phyloP scores from a whole-genome alignment of 2,797 vertebrate genomes.

The Dryobates pubescens region DNA sequence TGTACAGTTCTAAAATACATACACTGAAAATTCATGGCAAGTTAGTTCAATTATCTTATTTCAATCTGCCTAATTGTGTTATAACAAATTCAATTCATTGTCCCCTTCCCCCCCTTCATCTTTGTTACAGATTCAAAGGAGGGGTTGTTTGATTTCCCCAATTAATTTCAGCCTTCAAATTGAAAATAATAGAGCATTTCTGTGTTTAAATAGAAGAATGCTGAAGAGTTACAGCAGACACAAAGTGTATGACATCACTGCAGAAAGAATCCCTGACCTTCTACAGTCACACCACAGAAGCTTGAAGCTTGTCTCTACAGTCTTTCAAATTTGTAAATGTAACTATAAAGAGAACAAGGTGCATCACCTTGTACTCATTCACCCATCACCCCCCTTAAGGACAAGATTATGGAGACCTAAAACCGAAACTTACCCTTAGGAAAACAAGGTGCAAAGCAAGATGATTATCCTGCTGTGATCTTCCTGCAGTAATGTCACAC shows the following conservation, averaged over 20 bases:
- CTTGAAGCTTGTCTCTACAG: neutral
- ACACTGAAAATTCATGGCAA: neutral
- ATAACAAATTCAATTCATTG: neutral
- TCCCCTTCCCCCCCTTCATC: no score
- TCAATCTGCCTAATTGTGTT: neutral
- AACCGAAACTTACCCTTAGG: conserved; percentile 45
- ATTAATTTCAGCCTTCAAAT: neutral
- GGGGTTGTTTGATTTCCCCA: neutral
- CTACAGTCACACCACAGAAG: neutral
- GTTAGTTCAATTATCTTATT: neutral
- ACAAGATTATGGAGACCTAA: neutral
- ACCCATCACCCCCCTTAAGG: neutral
- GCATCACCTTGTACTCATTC: neutral
- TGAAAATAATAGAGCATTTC: neutral
- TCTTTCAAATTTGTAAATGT: neutral
- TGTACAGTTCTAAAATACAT: neutral
- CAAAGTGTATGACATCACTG: neutral
- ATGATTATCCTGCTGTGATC: conserved; percentile 38
- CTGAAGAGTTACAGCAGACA: neutral
- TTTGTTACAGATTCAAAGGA: neutral
- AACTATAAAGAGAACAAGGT: neutral
- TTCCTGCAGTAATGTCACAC: conserved; percentile 55
- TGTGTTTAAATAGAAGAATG: neutral
- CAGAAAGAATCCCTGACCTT: neutral
- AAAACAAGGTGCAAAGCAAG: conserved; percentile 55